These are phyloP conservation scores for Salvelinus namaycush DNA, from an alignment of 2,113 vertebrate species.

Conservation along the genomic window DNA sequence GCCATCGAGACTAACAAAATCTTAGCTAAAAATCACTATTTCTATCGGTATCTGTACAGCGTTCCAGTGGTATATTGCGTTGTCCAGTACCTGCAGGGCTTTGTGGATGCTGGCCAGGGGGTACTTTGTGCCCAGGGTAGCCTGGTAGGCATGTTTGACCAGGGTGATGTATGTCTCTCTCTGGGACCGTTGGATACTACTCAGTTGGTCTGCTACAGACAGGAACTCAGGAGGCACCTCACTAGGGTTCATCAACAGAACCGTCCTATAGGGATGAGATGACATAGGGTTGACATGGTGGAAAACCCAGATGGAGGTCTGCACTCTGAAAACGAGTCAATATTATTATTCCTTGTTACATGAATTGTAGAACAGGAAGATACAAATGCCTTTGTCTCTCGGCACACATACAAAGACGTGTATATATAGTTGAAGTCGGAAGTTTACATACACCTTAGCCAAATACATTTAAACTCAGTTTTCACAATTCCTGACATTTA, in stretches of 20 bases:
- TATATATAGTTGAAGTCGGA: not conserved
- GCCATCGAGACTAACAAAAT: no score
- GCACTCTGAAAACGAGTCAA: no score
- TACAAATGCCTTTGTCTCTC: not conserved
- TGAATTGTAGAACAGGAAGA: not conserved
- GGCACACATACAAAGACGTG: not conserved
- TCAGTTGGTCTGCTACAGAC: constrained; percentile 83
- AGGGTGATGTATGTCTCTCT: constrained; percentile 73
- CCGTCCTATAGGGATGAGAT: constrained; percentile 76
- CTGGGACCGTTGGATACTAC: constrained; percentile 64
- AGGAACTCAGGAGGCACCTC: constrained; percentile 88
- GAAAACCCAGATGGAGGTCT: not conserved
- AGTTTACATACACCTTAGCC: no score
- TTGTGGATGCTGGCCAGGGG: constrained; percentile 74
- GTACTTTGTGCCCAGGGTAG: constrained; percentile 79
- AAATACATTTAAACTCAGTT: no score
- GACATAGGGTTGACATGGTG: constrained; percentile 10
- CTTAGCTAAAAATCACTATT: no score
- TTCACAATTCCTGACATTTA: no score
- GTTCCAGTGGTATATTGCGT: not conserved
- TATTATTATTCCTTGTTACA: no score
- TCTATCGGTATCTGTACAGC: no score
- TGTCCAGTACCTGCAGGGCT: constrained; percentile 78
- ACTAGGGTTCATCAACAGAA: constrained; percentile 85
- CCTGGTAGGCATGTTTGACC: constrained; percentile 89